Base-by-base conservation (phyloP, 1,140 invertebrate genomes). In the Zaprionus vittiger region DNA sequence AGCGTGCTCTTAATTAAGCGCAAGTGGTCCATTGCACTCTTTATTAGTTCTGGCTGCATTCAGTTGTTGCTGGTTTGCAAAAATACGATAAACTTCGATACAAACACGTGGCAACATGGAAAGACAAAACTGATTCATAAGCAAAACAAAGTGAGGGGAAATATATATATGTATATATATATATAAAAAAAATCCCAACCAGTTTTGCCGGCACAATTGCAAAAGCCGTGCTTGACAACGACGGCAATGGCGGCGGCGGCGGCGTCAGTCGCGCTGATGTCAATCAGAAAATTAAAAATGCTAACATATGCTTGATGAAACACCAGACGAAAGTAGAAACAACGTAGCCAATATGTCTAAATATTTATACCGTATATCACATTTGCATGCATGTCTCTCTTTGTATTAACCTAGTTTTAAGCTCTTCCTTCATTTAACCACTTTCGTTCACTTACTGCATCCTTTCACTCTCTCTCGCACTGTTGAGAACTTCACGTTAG, bases 181-280 rank as follows among this genome's bases (percentile, higher is more conserved):
- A 7, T 7, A 28, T 1, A 38, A 38, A 69, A 41, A 38, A 37
- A 74, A 56, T 5, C 26, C 17, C 22, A 59, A 55, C 12, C 71
- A 68, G 56, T 68, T 71, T 54, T 61, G 26, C 47, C 56, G 56
- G 17, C 71, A 52, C 47, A 65, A 65, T 65, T 38, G 47, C 20
- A 52, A 52, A 52, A 47, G n/a, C n/a, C n/a, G n/a, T n/a, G 41
- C 41, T 52, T 52, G 47, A 52, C 20, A 52, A 47, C 41, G 41
- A 14, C 37, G 37, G 41, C 7, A n/a, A 47, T n/a, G 41, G 7
- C 41, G 17, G 17, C n/a, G 17, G 17, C n/a, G 41, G 5, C n/a
- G 41, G n/a, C 41, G 41, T 47, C 41, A 7, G 6, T 47, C n/a
- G n/a, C n/a, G 20, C 47, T 52, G 47, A 52, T 52, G 47, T 52